Base-by-base conservation (phyloP, 2,888 invertebrate species). In the Apamea epomidion region DNA sequence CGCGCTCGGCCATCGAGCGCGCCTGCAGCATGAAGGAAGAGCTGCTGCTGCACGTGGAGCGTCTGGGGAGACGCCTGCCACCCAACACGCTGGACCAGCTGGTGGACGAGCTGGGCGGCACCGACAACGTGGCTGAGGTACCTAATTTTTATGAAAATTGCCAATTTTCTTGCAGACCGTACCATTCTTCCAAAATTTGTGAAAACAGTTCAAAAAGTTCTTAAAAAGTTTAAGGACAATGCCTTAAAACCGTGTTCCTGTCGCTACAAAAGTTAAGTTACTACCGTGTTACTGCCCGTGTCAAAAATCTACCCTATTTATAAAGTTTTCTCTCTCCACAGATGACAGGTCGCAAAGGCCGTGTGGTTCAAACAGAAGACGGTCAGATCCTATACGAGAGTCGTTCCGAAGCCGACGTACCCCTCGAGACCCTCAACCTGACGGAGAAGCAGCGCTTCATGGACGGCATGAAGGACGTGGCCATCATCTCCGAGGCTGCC, bases 401-500 rank as follows among this genome's bases (percentile, higher is more conserved):
- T 76, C 98, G 99, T 48, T 99, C 99, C 1, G 99, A 99, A 93
- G 98, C 98, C 1, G 99, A 99, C 95, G 99, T 99, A 67, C 99
- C 99, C 0, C 97, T 99, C 58, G 99, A 99, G 97, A 99, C 99
- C 0, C 98, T 99, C 81, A 99, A 99, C 97, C 97, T 99, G 80
- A 99, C 99, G 1, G 99, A 99, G 95, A 98, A 98, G 94, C 98
- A 98, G 91, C 97, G 98, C 83, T 99, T 99, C 96, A 99, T 99
- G 99, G 98, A 99, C 94, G 99, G 99, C 0, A 99, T 99, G 94
- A 99, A 99, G 96, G 99, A 99, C 92, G 99, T 99, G 48, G 99
- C 99, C 58, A 99, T 99, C 91, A 99, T 99, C 89, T 99, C 99
- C 0, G 99, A 99, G 95, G 99, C 99, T 0, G 99, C 99, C 10